Evolutionary conservation across 2,888 invertebrate species (phyloP).

Genomic region (Onthophagus sagittarius): DNA sequence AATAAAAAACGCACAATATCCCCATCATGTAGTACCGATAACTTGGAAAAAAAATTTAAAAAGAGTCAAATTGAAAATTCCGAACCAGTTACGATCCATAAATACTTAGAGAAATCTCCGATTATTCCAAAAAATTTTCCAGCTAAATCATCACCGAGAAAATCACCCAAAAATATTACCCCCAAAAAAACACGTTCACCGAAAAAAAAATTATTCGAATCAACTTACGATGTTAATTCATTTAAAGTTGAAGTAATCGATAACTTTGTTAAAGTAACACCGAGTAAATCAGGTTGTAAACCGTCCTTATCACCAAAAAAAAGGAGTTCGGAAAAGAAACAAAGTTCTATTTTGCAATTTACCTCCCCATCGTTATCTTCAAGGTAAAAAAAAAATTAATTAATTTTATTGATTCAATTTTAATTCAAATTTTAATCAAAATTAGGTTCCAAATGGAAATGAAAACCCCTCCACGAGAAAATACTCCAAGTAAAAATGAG

Average conservation of each 20-base stretch:
- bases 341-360: slow-evolving; percentile 33
- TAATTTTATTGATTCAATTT: too few species aligned
- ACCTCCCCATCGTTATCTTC: slow-evolving; percentile 32
- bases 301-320: slow-evolving; percentile 14
- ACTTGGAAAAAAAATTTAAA: neutral
- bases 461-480: slow-evolving; percentile 40
- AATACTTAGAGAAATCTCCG: neutral
- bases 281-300: slow-evolving; percentile 35
- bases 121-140: neutral
- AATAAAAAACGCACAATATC: neutral
- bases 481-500: slow-evolving; percentile 18
- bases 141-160: slow-evolving; percentile 15
- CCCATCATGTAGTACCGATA: neutral
- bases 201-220: slow-evolving; percentile 37
- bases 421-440: too few species aligned
- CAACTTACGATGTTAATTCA: slow-evolving; percentile 35
- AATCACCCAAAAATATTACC: slow-evolving; percentile 8
- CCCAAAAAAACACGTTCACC: slow-evolving; percentile 9
- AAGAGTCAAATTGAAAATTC: neutral
- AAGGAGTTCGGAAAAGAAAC: slow-evolving; percentile 30
- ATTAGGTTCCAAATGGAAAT: slow-evolving; percentile 34
- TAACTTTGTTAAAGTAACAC: slow-evolving; percentile 42
- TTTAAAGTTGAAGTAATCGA: slow-evolving; percentile 42
- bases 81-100: neutral
- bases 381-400: slow-evolving; percentile 23